Conservation (phyloP, 2,888 invertebrate species). For the Nomada ferruginata region DNA sequence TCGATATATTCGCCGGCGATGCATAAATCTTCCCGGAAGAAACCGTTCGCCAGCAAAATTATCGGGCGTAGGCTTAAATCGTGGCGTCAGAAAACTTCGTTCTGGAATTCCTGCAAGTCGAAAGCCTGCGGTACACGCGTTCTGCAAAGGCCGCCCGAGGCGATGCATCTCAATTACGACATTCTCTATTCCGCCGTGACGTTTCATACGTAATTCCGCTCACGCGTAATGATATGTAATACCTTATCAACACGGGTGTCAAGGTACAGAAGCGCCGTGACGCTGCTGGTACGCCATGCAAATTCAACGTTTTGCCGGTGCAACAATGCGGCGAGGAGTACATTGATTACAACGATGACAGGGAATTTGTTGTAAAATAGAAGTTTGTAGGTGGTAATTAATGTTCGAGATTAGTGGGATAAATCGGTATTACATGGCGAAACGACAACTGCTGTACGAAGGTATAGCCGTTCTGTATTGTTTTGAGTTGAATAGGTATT, state of each 20-base stretch:
- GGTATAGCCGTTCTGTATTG: too few species aligned
- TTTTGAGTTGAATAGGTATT: too few species aligned
- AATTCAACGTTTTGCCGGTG: not conserved
- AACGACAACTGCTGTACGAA: too few species aligned
- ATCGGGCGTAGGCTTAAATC: constrained; percentile 34
- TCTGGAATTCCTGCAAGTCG: not conserved
- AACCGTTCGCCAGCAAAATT: constrained; percentile 30
- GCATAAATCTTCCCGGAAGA: constrained; percentile 55
- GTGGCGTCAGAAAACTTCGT: constrained; percentile 19
- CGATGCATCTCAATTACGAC: constrained; percentile 42
- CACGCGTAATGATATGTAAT: constrained; percentile 22
- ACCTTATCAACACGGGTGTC: constrained; percentile 38
- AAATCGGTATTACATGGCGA: too few species aligned
- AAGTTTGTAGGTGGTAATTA: not conserved
- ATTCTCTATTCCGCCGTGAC: constrained; percentile 17
- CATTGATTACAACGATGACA: not conserved
- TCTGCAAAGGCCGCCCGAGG: constrained; percentile 12
- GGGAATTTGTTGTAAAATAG: not conserved
- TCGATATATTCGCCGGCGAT: constrained; percentile 51
- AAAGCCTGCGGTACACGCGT: not conserved
- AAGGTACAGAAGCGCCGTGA: not conserved
- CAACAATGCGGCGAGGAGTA: not conserved
- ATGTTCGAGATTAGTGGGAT: not conserved
- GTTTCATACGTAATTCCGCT: constrained; percentile 22
- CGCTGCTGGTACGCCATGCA: not conserved